phyloP scores from a whole-genome alignment of 2,888 invertebrate species.

The Cyclophora punctaria region DNA sequence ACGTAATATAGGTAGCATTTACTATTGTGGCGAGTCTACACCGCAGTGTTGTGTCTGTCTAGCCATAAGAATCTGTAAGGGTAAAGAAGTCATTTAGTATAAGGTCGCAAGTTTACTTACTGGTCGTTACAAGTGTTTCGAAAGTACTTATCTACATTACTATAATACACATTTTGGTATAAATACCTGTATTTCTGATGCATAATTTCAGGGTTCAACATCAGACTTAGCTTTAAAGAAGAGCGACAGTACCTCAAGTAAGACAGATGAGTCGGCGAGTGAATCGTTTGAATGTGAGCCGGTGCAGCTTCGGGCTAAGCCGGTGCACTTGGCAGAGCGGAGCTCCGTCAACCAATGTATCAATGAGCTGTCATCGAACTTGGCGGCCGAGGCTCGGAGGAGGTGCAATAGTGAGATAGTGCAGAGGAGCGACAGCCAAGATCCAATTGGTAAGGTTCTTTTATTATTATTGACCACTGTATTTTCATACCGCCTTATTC shows the following conservation, averaged over 20 bases:
- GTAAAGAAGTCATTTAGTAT: too few species aligned
- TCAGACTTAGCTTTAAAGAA: slow-evolving; percentile 58
- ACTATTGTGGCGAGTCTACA: too few species aligned
- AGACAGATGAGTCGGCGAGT: slow-evolving; percentile 50
- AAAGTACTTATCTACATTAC: too few species aligned
- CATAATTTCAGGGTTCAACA: slow-evolving; percentile 44
- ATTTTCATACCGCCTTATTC: too few species aligned
- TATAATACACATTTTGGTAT: too few species aligned
- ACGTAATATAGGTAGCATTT: too few species aligned
- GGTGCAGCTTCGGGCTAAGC: slow-evolving; percentile 57
- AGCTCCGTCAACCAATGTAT: slow-evolving; percentile 80
- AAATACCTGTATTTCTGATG: neutral
- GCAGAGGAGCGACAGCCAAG: slow-evolving; percentile 58
- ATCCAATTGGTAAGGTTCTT: slow-evolving; percentile 42
- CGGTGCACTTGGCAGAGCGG: slow-evolving; percentile 51
- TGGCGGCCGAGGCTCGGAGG: slow-evolving; percentile 58
- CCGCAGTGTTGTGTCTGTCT: too few species aligned
- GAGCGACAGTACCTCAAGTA: slow-evolving; percentile 54
- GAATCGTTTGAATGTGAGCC: slow-evolving; percentile 52
- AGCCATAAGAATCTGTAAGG: too few species aligned
- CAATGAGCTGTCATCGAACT: slow-evolving; percentile 79
- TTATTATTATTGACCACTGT: neutral
- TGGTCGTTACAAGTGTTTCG: too few species aligned
- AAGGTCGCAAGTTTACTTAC: too few species aligned
- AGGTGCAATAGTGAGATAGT: slow-evolving; percentile 71